These are phyloP conservation scores for Brotula barbata DNA, from an alignment of 2,797 vertebrate species.

Conservation along the genomic window DNA sequence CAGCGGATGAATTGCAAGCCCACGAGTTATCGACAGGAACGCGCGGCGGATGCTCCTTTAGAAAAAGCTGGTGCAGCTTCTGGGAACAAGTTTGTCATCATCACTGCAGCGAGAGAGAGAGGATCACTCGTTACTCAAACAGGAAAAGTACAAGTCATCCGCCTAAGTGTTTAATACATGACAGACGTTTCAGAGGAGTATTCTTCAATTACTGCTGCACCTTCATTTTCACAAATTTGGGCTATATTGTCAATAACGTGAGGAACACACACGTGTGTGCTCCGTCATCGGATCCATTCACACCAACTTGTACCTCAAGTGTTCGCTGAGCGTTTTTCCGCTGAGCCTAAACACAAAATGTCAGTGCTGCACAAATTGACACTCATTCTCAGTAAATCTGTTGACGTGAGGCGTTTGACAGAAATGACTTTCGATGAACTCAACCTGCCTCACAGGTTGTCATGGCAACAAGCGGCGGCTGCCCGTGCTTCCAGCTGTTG, in stretches of 20 bases:
- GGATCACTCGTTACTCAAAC: too few species aligned
- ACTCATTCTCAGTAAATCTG: slow-evolving; percentile 15
- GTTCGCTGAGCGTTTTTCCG: too few species aligned
- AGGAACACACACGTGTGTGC: too few species aligned
- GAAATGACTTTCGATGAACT: background rate
- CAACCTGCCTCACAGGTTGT: slow-evolving; percentile 13
- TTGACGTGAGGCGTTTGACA: background rate
- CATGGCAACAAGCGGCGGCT: slow-evolving; percentile 39
- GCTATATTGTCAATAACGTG: too few species aligned
- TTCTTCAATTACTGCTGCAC: too few species aligned
- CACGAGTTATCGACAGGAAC: slow-evolving; percentile 41
- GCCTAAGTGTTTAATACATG: too few species aligned
- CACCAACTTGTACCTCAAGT: background rate
- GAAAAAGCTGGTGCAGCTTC: slow-evolving; percentile 21
- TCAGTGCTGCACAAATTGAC: slow-evolving; percentile 1
- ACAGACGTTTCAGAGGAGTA: too few species aligned
- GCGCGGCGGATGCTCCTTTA: slow-evolving; percentile 17
- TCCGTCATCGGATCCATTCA: background rate
- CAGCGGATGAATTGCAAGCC: slow-evolving; percentile 28
- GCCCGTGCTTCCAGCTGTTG: background rate
- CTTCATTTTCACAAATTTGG: too few species aligned
- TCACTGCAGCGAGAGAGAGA: too few species aligned
- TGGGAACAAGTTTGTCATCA: slow-evolving; percentile 14
- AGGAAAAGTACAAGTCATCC: too few species aligned
- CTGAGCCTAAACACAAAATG: slow-evolving; percentile 9